A percentile compares a stretch with the other conserved stretches of the same genome.
These are phyloP conservation scores for Rosalia funebris DNA, from an alignment of 2,888 invertebrate species.

Conservation along the genomic window DNA sequence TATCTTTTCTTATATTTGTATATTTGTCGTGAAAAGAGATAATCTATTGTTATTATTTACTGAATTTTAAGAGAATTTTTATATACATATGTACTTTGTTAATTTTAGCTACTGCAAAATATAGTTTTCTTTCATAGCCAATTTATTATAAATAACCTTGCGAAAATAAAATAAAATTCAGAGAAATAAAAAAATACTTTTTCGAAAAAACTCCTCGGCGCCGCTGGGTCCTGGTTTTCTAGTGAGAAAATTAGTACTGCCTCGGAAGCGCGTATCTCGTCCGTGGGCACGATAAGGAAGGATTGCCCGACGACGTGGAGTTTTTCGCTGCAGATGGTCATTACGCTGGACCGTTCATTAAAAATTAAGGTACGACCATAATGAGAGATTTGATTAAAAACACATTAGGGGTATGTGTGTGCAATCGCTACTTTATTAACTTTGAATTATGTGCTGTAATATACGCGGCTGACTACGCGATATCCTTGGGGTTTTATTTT, in stretches of 20 bases:
- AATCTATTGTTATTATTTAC: too few relatives aligned
- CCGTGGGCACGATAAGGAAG: constrained; percentile 33
- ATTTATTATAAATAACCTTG: too few relatives aligned
- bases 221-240: constrained; percentile 43
- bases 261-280: constrained; percentile 22
- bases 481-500: constrained; percentile 8
- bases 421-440: constrained; percentile 39
- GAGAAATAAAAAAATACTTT: too few relatives aligned
- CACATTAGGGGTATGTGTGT: constrained; percentile 59
- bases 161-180: too few relatives aligned
- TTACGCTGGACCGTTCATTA: constrained; percentile 58
- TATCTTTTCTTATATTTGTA: too few relatives aligned
- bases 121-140: too few relatives aligned
- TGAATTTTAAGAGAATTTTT: too few relatives aligned
- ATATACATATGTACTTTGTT: too few relatives aligned
- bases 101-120: too few relatives aligned
- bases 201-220: too few relatives aligned
- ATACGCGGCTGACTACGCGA: constrained; percentile 9
- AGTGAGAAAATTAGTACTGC: constrained; percentile 58
- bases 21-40: too few relatives aligned
- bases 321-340: constrained; percentile 37
- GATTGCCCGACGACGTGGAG: constrained; percentile 30
- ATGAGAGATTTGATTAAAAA: constrained; percentile 65
- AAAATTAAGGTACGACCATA: constrained; percentile 63
- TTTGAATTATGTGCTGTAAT: constrained; percentile 31